Base-by-base conservation (phyloP, 2,888 invertebrate genomes). In the Rhimphoctona megacephalus region DNA sequence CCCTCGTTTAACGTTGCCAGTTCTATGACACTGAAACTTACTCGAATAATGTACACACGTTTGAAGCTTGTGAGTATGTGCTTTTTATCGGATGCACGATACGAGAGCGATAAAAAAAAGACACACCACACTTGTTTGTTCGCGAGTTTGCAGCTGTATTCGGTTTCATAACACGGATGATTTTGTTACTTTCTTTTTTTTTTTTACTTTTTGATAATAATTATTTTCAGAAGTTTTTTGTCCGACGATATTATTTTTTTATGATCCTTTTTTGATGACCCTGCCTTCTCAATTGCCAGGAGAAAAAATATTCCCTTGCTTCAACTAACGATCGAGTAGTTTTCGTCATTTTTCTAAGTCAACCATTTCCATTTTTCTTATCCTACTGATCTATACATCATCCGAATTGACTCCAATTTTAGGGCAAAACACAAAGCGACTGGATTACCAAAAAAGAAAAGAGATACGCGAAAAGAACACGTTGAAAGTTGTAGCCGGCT, bases 71-170 rank as follows among this genome's bases (percentile, higher is more conserved):
- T 70, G 39, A 64, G 52, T 25, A 52, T 72, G 33, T 54, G 61
- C 22, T 61, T 67, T 74, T 91, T 91, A 91, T 91, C 91, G 87
- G 85, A 85, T 86, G 88, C 85, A 84, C 87, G 90, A 88, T 90
- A 89, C 78, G 87, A 84, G 22, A 74, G 85, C 84, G 91, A 91
- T 91, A 91, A 91, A 89, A 87, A 84, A 84, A 81, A 77, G 39
- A 77, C 73, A 69, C 46, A 36, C 19, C 74, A 39, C 25, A 57
- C 70, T 72, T 49, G 70, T 49, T 72, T 52, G 70, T 30, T 54
- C 25, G 66, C 67, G 52, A 78, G 33, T 72, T 52, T 46, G 82
- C 57, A 64, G 61, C 30, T 61, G 54, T 74, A 25, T 36, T 57
- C 57, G 52, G 39, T 25, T 54, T 79, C 30, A 46, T 25, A 46